Conservation (phyloP, 2,888 invertebrate species). For the Koerneria pararmatus region DNA sequence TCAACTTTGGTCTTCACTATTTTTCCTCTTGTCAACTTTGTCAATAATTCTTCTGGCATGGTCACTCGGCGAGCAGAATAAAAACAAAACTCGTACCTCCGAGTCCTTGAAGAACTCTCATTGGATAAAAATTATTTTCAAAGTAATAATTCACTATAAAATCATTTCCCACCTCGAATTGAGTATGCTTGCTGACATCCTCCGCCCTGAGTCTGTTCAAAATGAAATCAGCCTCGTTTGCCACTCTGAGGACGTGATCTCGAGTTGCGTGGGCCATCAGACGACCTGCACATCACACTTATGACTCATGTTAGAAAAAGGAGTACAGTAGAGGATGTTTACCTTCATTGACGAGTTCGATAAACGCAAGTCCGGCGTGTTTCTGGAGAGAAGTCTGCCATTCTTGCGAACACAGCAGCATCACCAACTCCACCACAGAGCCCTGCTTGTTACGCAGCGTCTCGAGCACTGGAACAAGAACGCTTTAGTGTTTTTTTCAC, state of each 20-base stretch:
- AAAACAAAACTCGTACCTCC: no score
- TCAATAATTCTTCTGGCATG: not conserved
- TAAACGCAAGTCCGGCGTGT: slow-evolving; percentile 97
- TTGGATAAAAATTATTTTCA: slow-evolving; percentile 3
- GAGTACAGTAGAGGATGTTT: slow-evolving; percentile 55
- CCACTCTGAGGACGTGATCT: slow-evolving; percentile 96
- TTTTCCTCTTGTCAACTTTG: not conserved
- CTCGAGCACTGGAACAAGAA: slow-evolving; percentile 72
- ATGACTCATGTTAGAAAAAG: not conserved
- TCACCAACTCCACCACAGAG: slow-evolving; percentile 95
- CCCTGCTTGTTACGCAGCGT: slow-evolving; percentile 69
- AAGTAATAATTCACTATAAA: slow-evolving; percentile 11
- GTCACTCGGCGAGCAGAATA: not conserved
- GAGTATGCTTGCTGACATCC: slow-evolving; percentile 95
- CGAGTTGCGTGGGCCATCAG: slow-evolving; percentile 96
- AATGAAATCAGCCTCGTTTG: slow-evolving; percentile 98
- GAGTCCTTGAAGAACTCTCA: no score
- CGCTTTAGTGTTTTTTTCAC: no score
- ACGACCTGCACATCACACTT: slow-evolving; percentile 62
- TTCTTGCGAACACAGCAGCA: slow-evolving; percentile 88
- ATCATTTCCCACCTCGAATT: slow-evolving; percentile 65
- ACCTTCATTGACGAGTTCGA: slow-evolving; percentile 98
- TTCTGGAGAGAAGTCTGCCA: slow-evolving; percentile 99
- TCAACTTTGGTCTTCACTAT: not conserved
- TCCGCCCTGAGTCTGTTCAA: slow-evolving; percentile 96